Base-by-base conservation (phyloP, 2,797 vertebrate species). In the Peromyscus attwateri region DNA sequence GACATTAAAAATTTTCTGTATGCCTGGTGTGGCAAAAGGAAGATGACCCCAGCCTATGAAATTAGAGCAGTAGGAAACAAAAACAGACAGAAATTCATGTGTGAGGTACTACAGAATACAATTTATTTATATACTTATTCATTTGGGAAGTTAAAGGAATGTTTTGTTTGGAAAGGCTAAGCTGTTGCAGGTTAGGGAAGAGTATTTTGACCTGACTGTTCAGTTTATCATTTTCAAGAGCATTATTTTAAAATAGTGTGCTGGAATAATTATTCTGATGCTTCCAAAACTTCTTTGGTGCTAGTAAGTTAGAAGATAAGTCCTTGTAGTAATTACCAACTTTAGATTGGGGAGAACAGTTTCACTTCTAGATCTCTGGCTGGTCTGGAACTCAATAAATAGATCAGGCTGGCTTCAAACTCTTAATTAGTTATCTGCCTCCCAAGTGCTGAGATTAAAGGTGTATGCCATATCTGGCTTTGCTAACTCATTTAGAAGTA, bases 1-100 rank as follows among this genome's bases (percentile, higher is more conserved):
- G 99, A 99, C 95, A 98, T 99, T 87, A 99, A 99, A 98, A 99
- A 99, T 97, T 99, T 99, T 90, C 98, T 99, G 29, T 99, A 99
- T 43, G 99, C 99, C 92, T 99, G 99, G 99, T 99, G 99, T 91
- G 99, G 99, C 12, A 99, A 99, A 94, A 99, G 99, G 98, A 99
- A 99, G 98, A 94, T 99, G 84, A 99, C 99, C 0, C 99, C 99
- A 4, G 98, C 76, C 92, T 99, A 99, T 91, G 99, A 99, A 95
- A 99, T 99, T 95, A 99, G 99, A 80, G 98, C 99, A 0, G 99
- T 98, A 7, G 99, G 99, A 19, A 99, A 99, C 98, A 99, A 99
- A 93, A 99, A 99, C 99, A 97, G 99, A 6, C 99, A 99, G 96
- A 99, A 99, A 95, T 99, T 99, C 90, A 91, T 99, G 96, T 99